Evolutionary conservation across 2,888 invertebrate species (phyloP).

Genomic region (Andrena marginata): DNA sequence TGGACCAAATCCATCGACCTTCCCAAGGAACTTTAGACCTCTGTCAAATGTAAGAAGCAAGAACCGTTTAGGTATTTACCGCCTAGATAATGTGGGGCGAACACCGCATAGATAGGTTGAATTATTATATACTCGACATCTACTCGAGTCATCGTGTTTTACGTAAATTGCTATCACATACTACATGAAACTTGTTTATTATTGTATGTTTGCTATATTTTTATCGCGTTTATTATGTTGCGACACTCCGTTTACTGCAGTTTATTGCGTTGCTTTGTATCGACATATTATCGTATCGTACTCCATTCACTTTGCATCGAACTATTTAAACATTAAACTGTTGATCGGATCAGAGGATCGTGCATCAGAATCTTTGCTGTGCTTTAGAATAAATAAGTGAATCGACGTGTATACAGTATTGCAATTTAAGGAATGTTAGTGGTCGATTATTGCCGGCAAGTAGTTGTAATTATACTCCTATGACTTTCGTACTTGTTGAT

Average conservation of each 20-base stretch:
- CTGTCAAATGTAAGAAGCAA: slow-evolving; percentile 42
- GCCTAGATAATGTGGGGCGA: background rate
- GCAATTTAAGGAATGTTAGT: slow-evolving; percentile 56
- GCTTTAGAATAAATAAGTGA: slow-evolving; percentile 48
- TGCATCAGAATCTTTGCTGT: slow-evolving; percentile 32
- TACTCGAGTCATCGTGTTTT: slow-evolving; percentile 36
- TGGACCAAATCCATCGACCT: slow-evolving; percentile 62
- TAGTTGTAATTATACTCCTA: slow-evolving; percentile 38
- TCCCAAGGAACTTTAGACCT: slow-evolving; percentile 47
- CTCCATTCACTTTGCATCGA: slow-evolving; percentile 41
- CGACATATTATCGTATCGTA: slow-evolving; percentile 33
- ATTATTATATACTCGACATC: background rate
- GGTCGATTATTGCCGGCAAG: slow-evolving; percentile 37
- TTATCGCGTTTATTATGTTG: slow-evolving; percentile 21
- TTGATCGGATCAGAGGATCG: background rate
- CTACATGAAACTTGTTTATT: slow-evolving; percentile 3
- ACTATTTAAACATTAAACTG: background rate
- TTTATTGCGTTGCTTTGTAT: slow-evolving; percentile 43
- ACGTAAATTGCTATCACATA: slow-evolving; percentile 29
- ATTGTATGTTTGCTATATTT: slow-evolving; percentile 32
- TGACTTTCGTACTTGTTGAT: slow-evolving; percentile 36
- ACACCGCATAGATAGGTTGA: background rate
- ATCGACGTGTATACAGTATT: slow-evolving; percentile 33
- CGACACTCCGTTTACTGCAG: slow-evolving; percentile 27
- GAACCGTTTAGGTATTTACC: slow-evolving; percentile 10